Evolutionary conservation across 2,113 vertebrate genomes (phyloP), one percentile per base, ranked within the genome.

Genomic region (Rhabdomys dilectus): DNA sequence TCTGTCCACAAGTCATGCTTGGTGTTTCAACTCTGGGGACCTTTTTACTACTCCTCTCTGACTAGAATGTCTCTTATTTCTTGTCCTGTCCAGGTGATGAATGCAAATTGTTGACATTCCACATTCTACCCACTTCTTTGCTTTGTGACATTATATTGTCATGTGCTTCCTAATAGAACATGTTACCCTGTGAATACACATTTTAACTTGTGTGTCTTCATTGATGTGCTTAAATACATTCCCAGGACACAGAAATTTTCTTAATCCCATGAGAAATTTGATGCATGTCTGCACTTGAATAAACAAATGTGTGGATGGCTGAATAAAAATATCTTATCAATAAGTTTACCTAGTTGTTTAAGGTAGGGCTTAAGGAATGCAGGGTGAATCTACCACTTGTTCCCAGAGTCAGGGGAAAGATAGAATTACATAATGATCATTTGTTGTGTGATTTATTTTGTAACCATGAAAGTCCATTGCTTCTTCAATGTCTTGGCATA

Each of bases 301-400:
- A 26, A 87, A 87, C 62, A 24, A 92, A 80, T 92, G 31, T 58
- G 24, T 78, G 58, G 17, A 39, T 78, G 17, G 12, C 17, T 53
- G 21, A 88, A 93, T 94, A 17, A 88, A 93, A 82, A 58, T 8
- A 62, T 56, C 56, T 94, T 19, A 84, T n/a, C 4, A 94, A 92
- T 45, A 88, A 26, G 3, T 64, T 0, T 60, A 89, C 81, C 24
- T 64, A 88, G 34, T 16, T 51, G 8, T 3, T 84, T 31, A 31
- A 34, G 66, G 58, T 88, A 73, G 45, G 91, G 39, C 70, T 96
- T 34, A 94, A 34, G 34, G 39, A 80, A 95, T 82, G 11, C 16
- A 34, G 15, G 1, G 5, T 72, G 16, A 92, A 2, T 45, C 24
- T 26, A 26, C 6, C 4, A 76, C 19, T 91, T 80, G 39, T 75